These are phyloP conservation scores for Candoia aspera DNA, from an alignment of 2,113 vertebrate genomes.

Conservation along the genomic window DNA sequence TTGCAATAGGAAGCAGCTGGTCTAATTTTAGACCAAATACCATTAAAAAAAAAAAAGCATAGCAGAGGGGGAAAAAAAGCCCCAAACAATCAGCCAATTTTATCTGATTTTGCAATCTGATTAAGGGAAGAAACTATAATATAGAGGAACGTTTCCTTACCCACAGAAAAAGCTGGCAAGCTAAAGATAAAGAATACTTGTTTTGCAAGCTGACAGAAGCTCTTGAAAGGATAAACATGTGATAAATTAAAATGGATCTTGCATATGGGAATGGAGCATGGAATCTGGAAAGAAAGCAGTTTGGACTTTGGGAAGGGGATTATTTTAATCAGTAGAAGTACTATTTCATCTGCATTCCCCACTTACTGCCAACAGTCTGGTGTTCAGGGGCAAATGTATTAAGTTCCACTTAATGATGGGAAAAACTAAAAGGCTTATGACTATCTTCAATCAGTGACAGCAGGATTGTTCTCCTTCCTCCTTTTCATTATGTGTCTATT, in stretches of 20 bases:
- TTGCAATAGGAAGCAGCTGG: conserved; percentile 44
- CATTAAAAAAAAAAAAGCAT: conserved; percentile 26
- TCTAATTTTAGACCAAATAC: conserved; percentile 65
- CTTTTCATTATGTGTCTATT: conserved; percentile 18
- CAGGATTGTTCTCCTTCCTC: conserved; percentile 38
- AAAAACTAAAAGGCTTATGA: conserved; percentile 46
- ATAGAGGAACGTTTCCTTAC: conserved; percentile 49
- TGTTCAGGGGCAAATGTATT: conserved; percentile 30
- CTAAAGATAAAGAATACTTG: conserved; percentile 40
- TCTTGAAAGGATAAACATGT: conserved; percentile 42
- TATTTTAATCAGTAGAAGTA: conserved; percentile 44
- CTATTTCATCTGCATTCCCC: conserved; percentile 22
- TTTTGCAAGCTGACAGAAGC: conserved; percentile 29
- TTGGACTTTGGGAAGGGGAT: neutral
- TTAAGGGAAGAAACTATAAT: conserved; percentile 38
- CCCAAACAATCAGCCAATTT: conserved; percentile 6
- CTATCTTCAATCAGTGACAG: conserved; percentile 34
- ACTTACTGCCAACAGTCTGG: neutral
- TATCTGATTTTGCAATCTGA: conserved; percentile 52
- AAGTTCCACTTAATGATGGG: conserved; percentile 46
- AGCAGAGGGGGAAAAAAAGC: neutral
- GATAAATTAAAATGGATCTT: conserved; percentile 23
- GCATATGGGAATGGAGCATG: conserved; percentile 10
- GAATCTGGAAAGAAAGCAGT: conserved; percentile 35
- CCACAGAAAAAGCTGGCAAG: conserved; percentile 34